Evolutionary conservation across 1,140 invertebrate genomes (phyloP), one percentile per base, ranked within the genome.

Genomic region (Drosophila bocki): DNA sequence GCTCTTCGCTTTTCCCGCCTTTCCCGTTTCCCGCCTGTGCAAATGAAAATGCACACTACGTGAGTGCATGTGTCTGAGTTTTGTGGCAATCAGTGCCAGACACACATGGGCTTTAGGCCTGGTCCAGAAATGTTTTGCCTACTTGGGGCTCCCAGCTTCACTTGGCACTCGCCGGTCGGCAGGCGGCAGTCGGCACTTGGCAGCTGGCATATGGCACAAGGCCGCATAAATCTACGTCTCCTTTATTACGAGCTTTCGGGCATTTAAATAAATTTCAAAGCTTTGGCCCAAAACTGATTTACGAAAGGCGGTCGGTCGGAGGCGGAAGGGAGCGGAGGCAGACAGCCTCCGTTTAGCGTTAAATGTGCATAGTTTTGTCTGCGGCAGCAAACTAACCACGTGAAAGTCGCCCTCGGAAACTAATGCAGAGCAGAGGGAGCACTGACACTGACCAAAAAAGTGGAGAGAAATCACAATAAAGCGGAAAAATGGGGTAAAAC

Each of bases 211-310:
- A 60, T 77, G 81, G 60, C 77, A 81, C 57, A 64, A 65, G 80
- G 69, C 75, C 69, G 74, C 82, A 90, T 90, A 85, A 90, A 90
- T 90, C 85, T 90, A 75, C 53, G 82, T 54, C 75, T 62, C 80
- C 68, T 90, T 85, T 85, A 88, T 88, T 90, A 91, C 81, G 78
- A 82, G 85, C 85, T 88, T 88, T 74, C 69, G 78, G 82, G 85
- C 85, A 91, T 86, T 90, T 90, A 90, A 80, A 90, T 90, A 90
- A 91, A 90, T 90, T 90, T 90, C 78, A 85, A 82, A 80, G 77
- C 75, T 79, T 79, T 79, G 76, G 58, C 65, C 75, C 75, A 63
- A 56, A 90, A 82, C 81, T 88, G 84, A 88, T 88, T 88, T 88
- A 83, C 80, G 42, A 63, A 83, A 13, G 59, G 17, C 39, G 37